phyloP scores from a whole-genome alignment of 2,888 invertebrate genomes.

The Sclerodermus sp. region DNA sequence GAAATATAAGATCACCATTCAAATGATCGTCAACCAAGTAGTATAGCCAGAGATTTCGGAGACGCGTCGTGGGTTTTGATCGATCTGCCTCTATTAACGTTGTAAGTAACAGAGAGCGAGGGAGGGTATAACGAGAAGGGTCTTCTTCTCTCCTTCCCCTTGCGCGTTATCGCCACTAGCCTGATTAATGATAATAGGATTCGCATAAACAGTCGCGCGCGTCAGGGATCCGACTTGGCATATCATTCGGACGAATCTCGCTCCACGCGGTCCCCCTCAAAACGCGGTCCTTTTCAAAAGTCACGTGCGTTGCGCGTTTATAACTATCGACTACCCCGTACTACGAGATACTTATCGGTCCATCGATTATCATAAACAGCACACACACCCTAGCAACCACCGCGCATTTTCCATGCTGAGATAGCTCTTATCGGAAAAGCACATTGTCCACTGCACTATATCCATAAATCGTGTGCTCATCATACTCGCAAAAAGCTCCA shows the following conservation, averaged over 20 bases:
- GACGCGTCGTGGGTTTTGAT: too few relatives aligned
- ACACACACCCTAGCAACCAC: slow-evolving; percentile 15
- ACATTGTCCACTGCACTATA: too few relatives aligned
- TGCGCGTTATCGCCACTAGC: slow-evolving; percentile 9
- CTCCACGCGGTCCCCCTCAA: background rate
- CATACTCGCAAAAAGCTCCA: too few relatives aligned
- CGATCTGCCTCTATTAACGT: too few relatives aligned
- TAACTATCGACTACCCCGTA: background rate
- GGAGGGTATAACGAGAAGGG: too few relatives aligned
- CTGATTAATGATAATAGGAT: slow-evolving; percentile 16
- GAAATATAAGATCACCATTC: too few relatives aligned
- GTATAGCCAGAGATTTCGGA: too few relatives aligned
- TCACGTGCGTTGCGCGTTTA: slow-evolving; percentile 6
- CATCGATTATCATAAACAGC: slow-evolving; percentile 24
- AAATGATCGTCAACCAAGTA: too few relatives aligned
- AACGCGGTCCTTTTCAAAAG: slow-evolving; percentile 5
- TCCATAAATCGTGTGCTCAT: too few relatives aligned
- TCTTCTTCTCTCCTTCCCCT: too few relatives aligned
- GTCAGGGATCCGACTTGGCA: slow-evolving; percentile 1
- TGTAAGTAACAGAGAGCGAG: too few relatives aligned
- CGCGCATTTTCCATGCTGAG: slow-evolving; percentile 11
- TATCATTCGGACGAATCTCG: slow-evolving; percentile 20
- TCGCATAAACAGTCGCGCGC: slow-evolving; percentile 8
- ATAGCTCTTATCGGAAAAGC: slow-evolving; percentile 10
- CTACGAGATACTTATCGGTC: slow-evolving; percentile 16